Evolutionary conservation across 2,888 invertebrate genomes (phyloP), one percentile per base, ranked within the genome.

Genomic region (Xanthorhoe spadicearia): DNA sequence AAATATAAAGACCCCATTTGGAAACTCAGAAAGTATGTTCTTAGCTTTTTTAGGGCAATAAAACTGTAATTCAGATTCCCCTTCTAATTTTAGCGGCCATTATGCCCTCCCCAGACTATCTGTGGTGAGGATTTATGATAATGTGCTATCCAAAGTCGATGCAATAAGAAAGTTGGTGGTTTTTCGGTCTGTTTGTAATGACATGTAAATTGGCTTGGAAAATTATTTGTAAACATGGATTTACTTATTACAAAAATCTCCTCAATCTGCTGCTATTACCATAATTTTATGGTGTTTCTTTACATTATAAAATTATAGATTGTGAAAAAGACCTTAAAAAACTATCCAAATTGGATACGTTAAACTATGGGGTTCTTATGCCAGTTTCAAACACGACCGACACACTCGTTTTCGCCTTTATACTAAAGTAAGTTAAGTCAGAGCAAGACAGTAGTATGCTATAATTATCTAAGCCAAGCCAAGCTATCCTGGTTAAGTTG

Each of bases 11-110:
- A n/a, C 57, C 28, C 19, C 53, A 60, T 62, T 68, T 63, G 62
- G 63, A 56, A 62, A 59, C 62, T 56, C 52, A 13, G 18, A 53
- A 65, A 63, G 60, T 67, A 63, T 60, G 63, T 55, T 67, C 43
- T 48, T 51, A 32, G 52, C 55, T 63, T 73, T 69, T 68, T 70
- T 58, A 52, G 66, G 50, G 57, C 62, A 68, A 74, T 72, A 72
- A 67, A 71, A 69, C 57, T 66, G 70, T 73, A 77, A 78, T 71
- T 80, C 77, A 76, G 78, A 79, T 71, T 73, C 70, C 73, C 64
- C 71, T 71, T 81, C 79, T 84, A 85, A 84, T 85, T 82, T 77
- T 78, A 75, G 69, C 62, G 66, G 75, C 81, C 83, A 84, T 84
- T 84, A 84, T 76, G 84, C 81, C 82, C 66, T 70, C 70, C 63